A percentile compares a stretch with the other conserved stretches of the same genome.
Conservation (phyloP, 2,888 invertebrate genomes). For the Nomada ruficornis region DNA sequence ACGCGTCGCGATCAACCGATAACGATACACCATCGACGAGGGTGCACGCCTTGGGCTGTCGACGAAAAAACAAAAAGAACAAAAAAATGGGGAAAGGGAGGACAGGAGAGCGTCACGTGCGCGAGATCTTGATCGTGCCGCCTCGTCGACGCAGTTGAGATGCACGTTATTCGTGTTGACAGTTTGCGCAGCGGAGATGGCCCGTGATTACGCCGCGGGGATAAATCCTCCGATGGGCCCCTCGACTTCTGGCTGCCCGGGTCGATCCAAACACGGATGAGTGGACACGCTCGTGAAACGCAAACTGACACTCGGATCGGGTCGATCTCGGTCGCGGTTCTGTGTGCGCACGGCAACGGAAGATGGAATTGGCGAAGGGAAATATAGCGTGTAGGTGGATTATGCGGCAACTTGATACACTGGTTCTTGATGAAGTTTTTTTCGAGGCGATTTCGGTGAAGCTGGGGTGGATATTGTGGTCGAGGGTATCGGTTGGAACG, state of each 20-base stretch:
- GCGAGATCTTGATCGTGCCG: conserved; percentile 74
- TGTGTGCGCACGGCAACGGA: background rate
- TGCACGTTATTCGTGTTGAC: conserved; percentile 70
- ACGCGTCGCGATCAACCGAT: conserved; percentile 67
- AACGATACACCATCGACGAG: conserved; percentile 66
- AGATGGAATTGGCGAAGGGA: background rate
- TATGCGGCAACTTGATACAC: conserved; percentile 4
- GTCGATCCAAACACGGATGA: conserved; percentile 54
- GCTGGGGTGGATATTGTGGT: background rate
- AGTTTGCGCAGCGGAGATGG: conserved; percentile 71
- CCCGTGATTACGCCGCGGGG: conserved; percentile 68
- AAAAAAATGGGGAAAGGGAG: background rate
- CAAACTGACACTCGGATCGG: conserved; percentile 44
- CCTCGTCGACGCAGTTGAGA: conserved; percentile 56
- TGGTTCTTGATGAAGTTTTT: background rate
- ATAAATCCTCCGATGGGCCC: conserved; percentile 69
- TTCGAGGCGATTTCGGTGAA: background rate
- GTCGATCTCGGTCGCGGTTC: conserved; percentile 30
- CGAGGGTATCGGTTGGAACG: too few species aligned
- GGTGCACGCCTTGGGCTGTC: conserved; percentile 41
- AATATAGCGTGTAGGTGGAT: background rate
- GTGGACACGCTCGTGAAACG: conserved; percentile 55
- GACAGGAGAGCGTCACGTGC: conserved; percentile 61
- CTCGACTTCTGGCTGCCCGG: conserved; percentile 58
- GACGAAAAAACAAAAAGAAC: background rate